These are phyloP conservation scores for Petrocephalus zakoni DNA, from an alignment of 2,113 vertebrate genomes.

Conservation along the genomic window DNA sequence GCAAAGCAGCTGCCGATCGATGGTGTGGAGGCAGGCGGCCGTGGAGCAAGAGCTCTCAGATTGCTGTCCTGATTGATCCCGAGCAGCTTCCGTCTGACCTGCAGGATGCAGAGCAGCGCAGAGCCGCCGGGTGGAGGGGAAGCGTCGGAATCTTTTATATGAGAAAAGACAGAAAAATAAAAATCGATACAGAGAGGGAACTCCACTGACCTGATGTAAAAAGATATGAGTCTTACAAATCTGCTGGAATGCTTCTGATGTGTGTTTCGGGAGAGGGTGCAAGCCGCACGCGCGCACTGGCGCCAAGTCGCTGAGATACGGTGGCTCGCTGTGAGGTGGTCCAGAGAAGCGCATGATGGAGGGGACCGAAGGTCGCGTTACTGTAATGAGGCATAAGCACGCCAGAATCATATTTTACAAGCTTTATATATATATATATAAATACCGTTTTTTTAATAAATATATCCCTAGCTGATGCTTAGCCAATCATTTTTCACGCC, in stretches of 20 bases:
- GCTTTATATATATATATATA: neutral
- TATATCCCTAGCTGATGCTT: neutral
- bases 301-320: neutral
- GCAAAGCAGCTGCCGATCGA: constrained; percentile 71
- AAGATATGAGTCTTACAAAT: constrained; percentile 56
- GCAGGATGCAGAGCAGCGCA: constrained; percentile 50
- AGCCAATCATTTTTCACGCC: neutral
- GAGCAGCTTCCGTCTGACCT: constrained; percentile 60
- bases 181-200: constrained; percentile 57
- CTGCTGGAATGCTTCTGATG: constrained; percentile 50
- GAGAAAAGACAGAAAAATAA: constrained; percentile 54
- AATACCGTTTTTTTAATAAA: neutral
- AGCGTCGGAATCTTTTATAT: constrained; percentile 36
- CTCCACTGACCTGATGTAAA: constrained; percentile 50
- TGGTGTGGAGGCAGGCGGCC: constrained; percentile 59
- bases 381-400: neutral
- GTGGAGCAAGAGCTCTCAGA: constrained; percentile 55
- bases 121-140: constrained; percentile 45
- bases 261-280: constrained; percentile 21
- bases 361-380: neutral
- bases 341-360: neutral
- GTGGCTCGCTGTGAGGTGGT: neutral
- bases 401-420: neutral
- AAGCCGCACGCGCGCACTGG: neutral
- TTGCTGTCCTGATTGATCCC: constrained; percentile 67